These are phyloP conservation scores for Drosophila macrospina DNA, from an alignment of 2,888 invertebrate genomes.

Conservation along the genomic window DNA sequence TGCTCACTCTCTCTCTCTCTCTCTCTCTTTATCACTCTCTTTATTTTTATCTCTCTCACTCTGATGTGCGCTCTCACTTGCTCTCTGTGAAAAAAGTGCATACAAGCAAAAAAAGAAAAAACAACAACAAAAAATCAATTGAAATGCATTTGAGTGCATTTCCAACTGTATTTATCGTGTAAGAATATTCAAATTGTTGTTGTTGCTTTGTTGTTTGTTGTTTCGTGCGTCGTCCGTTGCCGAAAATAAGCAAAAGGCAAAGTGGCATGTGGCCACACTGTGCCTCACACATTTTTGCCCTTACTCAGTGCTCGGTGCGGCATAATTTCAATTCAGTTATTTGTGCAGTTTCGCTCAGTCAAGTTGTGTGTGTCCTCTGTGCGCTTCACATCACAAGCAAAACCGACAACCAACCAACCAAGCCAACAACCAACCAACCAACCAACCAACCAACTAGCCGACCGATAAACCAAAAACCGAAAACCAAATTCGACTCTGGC, in stretches of 20 bases:
- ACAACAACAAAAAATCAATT: conserved; percentile 70
- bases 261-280: conserved; percentile 24
- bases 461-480: conserved; percentile 34
- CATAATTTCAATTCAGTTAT: conserved; percentile 77
- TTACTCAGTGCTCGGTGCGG: conserved; percentile 44
- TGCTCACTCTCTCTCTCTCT: conserved; percentile 9
- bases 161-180: conserved; percentile 10
- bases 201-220: conserved; percentile 12
- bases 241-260: conserved; percentile 56
- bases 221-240: conserved; percentile 31
- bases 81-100: conserved; percentile 40
- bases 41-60: conserved; percentile 19
- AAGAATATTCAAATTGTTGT: conserved; percentile 2
- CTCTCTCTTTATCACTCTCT: conserved; percentile 28
- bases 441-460: conserved; percentile 26
- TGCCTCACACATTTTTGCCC: conserved; percentile 39
- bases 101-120: conserved; percentile 28
- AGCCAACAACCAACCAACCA: no score
- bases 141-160: conserved; percentile 77
- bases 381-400: conserved; percentile 51
- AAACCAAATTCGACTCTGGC: conserved; percentile 15
- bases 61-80: conserved; percentile 28
- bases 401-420: no score
- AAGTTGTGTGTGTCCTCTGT: conserved; percentile 74
- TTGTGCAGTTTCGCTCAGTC: conserved; percentile 80